phyloP scores from a whole-genome alignment of 2,888 invertebrate species.

The Pseudeuparius sepicola region DNA sequence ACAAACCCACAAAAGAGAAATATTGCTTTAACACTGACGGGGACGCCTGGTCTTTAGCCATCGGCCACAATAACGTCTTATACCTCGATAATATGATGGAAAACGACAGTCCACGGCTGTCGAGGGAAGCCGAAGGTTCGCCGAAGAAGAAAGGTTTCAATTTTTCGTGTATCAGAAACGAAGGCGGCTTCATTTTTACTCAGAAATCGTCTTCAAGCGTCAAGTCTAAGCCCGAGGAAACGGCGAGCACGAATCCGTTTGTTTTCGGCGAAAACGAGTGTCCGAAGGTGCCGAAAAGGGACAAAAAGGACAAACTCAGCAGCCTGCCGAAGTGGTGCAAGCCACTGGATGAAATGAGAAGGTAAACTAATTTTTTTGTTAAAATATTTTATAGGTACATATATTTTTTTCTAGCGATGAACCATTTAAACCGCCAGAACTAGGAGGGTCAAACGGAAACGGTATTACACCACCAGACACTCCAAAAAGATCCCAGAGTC shows the following conservation, averaged over 20 bases:
- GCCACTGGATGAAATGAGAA: slow-evolving; percentile 44
- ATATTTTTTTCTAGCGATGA: slow-evolving; percentile 19
- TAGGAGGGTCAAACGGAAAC: slow-evolving; percentile 66
- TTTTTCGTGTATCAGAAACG: slow-evolving; percentile 39
- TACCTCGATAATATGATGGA: slow-evolving; percentile 49
- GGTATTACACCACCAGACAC: slow-evolving; percentile 62
- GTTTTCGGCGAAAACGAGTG: slow-evolving; percentile 38
- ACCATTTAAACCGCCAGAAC: slow-evolving; percentile 39
- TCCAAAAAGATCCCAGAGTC: slow-evolving; percentile 46
- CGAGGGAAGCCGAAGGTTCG: slow-evolving; percentile 24
- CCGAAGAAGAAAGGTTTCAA: slow-evolving; percentile 46
- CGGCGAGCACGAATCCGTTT: slow-evolving; percentile 36
- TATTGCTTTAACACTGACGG: slow-evolving; percentile 58
- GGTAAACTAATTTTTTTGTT: no score
- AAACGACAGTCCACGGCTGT: slow-evolving; percentile 22
- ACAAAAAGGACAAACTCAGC: slow-evolving; percentile 36
- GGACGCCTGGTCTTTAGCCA: slow-evolving; percentile 64
- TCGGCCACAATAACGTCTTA: slow-evolving; percentile 50
- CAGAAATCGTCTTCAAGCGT: slow-evolving; percentile 20
- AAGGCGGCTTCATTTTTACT: slow-evolving; percentile 21
- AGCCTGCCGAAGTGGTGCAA: slow-evolving; percentile 49
- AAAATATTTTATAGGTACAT: slow-evolving; percentile 4
- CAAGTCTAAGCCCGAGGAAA: slow-evolving; percentile 21
- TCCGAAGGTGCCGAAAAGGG: slow-evolving; percentile 35
- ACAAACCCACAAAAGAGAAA: slow-evolving; percentile 49